These are phyloP conservation scores for Leptobrachium leishanense DNA, from an alignment of 2,113 vertebrate species.

Conservation along the genomic window DNA sequence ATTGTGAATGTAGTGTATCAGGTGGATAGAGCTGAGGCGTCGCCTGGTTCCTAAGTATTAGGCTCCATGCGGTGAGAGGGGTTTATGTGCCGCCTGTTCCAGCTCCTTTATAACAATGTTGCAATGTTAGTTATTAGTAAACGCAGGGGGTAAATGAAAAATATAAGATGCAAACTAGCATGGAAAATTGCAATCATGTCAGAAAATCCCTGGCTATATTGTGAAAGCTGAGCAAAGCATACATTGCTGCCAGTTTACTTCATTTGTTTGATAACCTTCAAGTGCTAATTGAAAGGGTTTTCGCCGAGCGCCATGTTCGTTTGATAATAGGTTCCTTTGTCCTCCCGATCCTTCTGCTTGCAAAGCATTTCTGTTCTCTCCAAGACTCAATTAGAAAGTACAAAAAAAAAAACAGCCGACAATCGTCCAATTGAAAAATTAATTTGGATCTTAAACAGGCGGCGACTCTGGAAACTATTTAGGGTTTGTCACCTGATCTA, in stretches of 20 bases:
- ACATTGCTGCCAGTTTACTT: slow-evolving; percentile 45
- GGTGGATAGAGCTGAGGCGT: too few relatives aligned
- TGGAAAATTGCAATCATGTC: slow-evolving; percentile 34
- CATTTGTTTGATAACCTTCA: slow-evolving; percentile 49
- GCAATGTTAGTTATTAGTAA: slow-evolving; percentile 44
- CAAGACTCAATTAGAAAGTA: slow-evolving; percentile 70
- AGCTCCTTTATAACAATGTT: slow-evolving; percentile 13
- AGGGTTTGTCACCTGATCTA: slow-evolving; percentile 83
- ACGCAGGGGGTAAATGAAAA: slow-evolving; percentile 44
- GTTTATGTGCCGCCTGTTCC: slow-evolving; percentile 12
- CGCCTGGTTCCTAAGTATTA: slow-evolving; percentile 30
- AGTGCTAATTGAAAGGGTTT: slow-evolving; percentile 68
- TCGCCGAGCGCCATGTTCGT: slow-evolving; percentile 58
- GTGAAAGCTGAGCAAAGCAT: slow-evolving; percentile 45
- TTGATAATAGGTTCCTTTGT: slow-evolving; percentile 68
- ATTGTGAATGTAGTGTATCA: background rate
- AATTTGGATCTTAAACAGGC: slow-evolving; percentile 76
- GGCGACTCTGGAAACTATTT: slow-evolving; percentile 74
- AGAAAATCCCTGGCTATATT: slow-evolving; percentile 33
- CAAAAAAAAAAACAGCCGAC: slow-evolving; percentile 55
- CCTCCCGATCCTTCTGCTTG: slow-evolving; percentile 68
- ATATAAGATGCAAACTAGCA: slow-evolving; percentile 45
- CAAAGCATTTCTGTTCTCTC: slow-evolving; percentile 72
- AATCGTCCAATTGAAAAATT: slow-evolving; percentile 81
- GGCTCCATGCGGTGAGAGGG: slow-evolving; percentile 6